These are phyloP conservation scores for Pipa parva DNA, from an alignment of 2,113 vertebrate genomes.

Conservation along the genomic window DNA sequence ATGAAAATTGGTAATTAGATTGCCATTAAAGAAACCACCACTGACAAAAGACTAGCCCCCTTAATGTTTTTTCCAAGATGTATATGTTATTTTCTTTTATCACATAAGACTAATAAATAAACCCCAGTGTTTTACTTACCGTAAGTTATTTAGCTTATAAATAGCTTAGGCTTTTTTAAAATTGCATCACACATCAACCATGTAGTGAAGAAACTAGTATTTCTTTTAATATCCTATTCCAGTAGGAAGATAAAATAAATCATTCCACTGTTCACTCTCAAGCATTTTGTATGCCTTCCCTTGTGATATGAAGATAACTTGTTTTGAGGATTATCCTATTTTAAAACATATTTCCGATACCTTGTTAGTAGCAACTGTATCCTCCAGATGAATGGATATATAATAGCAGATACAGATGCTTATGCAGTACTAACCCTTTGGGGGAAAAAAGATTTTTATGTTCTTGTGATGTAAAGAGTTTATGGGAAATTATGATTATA, in stretches of 20 bases:
- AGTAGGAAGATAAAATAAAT: background rate
- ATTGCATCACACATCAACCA: no score
- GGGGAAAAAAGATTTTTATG: background rate
- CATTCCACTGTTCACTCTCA: conserved; percentile 1
- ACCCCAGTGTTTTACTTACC: no score
- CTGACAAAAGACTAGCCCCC: no score
- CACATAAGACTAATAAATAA: no score
- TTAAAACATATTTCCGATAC: conserved; percentile 22
- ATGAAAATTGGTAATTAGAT: no score
- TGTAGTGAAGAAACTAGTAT: background rate
- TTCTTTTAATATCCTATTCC: background rate
- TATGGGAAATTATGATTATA: background rate
- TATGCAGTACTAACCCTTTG: background rate
- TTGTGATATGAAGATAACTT: background rate
- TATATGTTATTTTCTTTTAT: no score
- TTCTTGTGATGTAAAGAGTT: background rate
- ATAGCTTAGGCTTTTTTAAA: no score
- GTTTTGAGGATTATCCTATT: conserved; percentile 27
- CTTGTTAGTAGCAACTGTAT: conserved; percentile 45
- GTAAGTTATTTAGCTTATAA: no score
- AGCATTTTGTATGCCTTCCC: conserved; percentile 35
- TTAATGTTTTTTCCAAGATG: no score
- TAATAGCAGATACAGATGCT: background rate
- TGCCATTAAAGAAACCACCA: no score
- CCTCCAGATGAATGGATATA: conserved; percentile 20